These are phyloP conservation scores for Rhopalosiphum nymphaeae DNA, from an alignment of 2,888 invertebrate genomes.

Conservation along the genomic window DNA sequence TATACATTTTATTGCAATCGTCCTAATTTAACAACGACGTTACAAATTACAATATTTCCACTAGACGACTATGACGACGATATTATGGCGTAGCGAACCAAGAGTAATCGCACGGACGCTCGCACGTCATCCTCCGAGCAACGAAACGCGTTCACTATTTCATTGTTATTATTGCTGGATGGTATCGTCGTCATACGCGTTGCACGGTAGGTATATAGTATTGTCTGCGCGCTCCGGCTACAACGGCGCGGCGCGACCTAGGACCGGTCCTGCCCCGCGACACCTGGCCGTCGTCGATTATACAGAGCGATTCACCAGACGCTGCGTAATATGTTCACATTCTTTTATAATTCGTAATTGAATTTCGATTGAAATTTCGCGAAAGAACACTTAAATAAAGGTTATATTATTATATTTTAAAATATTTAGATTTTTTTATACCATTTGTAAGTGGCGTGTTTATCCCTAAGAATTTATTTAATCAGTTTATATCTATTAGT, in stretches of 20 bases:
- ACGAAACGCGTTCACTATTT: conserved; percentile 42
- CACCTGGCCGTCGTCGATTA: not conserved
- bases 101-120: not conserved
- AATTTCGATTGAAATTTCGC: not conserved
- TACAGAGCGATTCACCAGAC: not conserved
- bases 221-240: not conserved
- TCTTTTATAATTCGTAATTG: not conserved
- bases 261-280: not conserved
- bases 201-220: not conserved
- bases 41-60: not conserved
- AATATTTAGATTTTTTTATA: not conserved
- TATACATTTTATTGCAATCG: not conserved
- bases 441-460: not conserved
- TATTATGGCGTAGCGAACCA: not conserved
- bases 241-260: not conserved
- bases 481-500: not conserved
- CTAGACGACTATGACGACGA: not conserved
- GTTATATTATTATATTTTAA: not conserved
- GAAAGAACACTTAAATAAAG: not conserved
- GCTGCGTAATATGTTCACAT: not conserved
- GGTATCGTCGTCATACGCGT: not conserved
- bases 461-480: not conserved
- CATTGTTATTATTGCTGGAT: not conserved
- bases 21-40: not conserved
- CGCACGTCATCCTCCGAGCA: conserved; percentile 6